Evolutionary conservation across 2,113 vertebrate species (phyloP), one percentile per base, ranked within the genome.

Genomic region (Tamias sibiricus): DNA sequence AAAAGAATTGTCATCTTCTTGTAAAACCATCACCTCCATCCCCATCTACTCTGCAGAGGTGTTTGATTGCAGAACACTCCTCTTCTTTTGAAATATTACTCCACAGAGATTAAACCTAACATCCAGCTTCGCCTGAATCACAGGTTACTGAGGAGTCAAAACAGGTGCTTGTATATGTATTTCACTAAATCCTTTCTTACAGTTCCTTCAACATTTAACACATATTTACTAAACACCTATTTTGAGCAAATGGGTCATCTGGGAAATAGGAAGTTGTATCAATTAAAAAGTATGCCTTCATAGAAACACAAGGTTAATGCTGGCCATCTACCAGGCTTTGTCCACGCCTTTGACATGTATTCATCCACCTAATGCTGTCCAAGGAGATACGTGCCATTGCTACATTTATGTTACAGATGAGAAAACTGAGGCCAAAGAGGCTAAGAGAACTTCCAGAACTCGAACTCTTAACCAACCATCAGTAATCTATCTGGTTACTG

Each of bases 391-490:
- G 4, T 30, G 30, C 11, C 44, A 35, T 44, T 44, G 37, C 71
- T 83, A 8, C 22, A 35, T 9, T 57, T 32, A 62, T 94, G 72
- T 93, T 87, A 83, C 92, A 94, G 54, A 79, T 68, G 88, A 94
- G n/a, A 76, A 93, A 94, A 90, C 54, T 80, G 64, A 95, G 66
- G 83, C 59, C 59, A 64, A n/a, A 93, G 35, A 68, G 20, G n/a
- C 57, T 59, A 68, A 66, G 8, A 28, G 57, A 88, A 30, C 22
- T 85, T 37, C 85, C 66, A 87, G 66, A 76, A n/a, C 28, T 49
- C 85, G 69, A 68, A 54, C 0, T 1, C 32, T 74, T 68, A 76
- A 86, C 57, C 82, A 62, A 44, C 32, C 24, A 52, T 66, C 66
- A 47, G 22, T 42, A 26, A 54, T 64, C 30, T 75, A 13, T 81